Evolutionary conservation across 2,888 invertebrate genomes (phyloP).

Genomic region (Agonopterix alstromeriana): DNA sequence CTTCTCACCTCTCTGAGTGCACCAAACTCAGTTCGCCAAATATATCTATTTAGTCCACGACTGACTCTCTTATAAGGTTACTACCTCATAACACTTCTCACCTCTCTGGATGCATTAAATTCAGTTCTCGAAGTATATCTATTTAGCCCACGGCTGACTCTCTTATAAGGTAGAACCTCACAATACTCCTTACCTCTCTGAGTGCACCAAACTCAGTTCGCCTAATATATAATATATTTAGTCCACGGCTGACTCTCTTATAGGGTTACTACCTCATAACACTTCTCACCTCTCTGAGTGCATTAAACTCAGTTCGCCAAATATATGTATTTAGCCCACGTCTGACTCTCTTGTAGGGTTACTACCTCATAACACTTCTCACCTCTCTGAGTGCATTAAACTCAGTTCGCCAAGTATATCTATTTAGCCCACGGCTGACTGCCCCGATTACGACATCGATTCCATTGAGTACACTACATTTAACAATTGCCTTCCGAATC

Average conservation of each 20-base stretch:
- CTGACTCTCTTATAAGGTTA: no score
- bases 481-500: slow-evolving; percentile 36
- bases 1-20: no score
- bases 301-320: not conserved
- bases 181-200: no score
- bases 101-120: no score
- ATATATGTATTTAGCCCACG: slow-evolving; percentile 21
- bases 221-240: not conserved
- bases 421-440: slow-evolving; percentile 39
- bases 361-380: not conserved
- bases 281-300: not conserved
- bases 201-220: not conserved
- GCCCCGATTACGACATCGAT: slow-evolving; percentile 51
- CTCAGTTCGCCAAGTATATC: slow-evolving; percentile 1
- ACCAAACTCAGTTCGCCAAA: no score
- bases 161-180: not conserved
- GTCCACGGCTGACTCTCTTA: no score
- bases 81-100: no score
- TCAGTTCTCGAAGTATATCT: no score
- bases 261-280: no score
- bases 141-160: no score
- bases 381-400: not conserved
- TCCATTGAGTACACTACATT: slow-evolving; percentile 57
- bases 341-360: not conserved
- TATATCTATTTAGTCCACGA: no score